Conservation (phyloP, 2,113 vertebrate genomes). For the Lonchura striata region DNA sequence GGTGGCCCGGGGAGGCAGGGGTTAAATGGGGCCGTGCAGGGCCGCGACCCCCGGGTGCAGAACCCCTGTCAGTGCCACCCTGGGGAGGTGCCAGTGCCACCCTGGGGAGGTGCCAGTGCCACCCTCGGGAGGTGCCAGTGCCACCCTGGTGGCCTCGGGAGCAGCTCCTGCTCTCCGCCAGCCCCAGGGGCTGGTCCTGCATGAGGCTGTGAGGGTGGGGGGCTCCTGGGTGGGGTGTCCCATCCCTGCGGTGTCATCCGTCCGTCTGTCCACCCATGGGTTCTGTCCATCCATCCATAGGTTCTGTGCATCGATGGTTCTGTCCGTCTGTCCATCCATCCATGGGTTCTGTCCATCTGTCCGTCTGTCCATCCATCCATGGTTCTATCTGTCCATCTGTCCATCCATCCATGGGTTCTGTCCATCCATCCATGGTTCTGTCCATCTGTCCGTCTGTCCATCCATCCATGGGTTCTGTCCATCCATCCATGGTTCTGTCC, state of each 20-base stretch:
- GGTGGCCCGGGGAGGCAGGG: no score
- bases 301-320: neutral
- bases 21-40: fast-evolving
- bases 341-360: neutral
- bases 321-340: no score
- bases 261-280: neutral
- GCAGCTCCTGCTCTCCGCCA: fast-evolving
- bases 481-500: neutral
- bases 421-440: neutral
- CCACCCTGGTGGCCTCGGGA: no score
- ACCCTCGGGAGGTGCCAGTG: fast-evolving
- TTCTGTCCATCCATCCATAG: neutral
- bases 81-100: fast-evolving
- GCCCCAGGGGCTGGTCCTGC: fast-evolving
- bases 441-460: no score
- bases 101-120: fast-evolving
- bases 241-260: neutral
- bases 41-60: neutral
- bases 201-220: fast-evolving
- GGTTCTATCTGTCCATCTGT: no score
- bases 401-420: neutral
- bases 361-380: no score
- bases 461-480: neutral
- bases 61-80: fast-evolving
- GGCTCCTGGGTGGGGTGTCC: fast-evolving